These are phyloP conservation scores for Nemotelus nigrinus DNA, from an alignment of 2,888 invertebrate species.

Conservation along the genomic window DNA sequence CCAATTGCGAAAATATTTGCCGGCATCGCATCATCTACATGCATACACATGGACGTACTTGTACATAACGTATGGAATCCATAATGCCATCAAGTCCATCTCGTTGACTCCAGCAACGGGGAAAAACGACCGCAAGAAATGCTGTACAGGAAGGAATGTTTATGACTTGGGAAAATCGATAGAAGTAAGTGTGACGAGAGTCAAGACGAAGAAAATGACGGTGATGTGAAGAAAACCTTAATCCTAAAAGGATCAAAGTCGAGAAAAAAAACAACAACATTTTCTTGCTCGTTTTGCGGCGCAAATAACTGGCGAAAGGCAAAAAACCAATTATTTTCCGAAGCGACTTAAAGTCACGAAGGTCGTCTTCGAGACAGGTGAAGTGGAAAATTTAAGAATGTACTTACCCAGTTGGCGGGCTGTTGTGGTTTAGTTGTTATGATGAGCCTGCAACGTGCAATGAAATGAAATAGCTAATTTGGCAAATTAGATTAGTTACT, in stretches of 20 bases:
- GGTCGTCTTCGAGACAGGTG: slow-evolving; percentile 40
- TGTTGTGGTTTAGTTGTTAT: neutral
- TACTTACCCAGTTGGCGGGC: neutral
- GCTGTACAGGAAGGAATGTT: neutral
- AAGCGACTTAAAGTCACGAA: slow-evolving; percentile 4
- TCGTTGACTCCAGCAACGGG: neutral
- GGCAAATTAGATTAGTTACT: slow-evolving; percentile 47
- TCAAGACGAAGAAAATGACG: neutral
- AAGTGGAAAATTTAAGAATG: slow-evolving; percentile 44
- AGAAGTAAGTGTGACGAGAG: too few relatives aligned
- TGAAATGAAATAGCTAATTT: slow-evolving; percentile 45
- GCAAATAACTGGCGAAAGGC: slow-evolving; percentile 27
- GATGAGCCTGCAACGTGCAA: neutral
- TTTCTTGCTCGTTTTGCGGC: neutral
- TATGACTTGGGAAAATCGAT: neutral
- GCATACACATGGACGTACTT: neutral
- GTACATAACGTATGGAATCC: neutral
- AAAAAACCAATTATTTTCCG: slow-evolving; percentile 39
- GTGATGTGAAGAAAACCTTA: slow-evolving; percentile 18
- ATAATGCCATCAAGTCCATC: neutral
- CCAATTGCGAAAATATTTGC: slow-evolving; percentile 15
- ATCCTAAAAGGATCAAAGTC: slow-evolving; percentile 38
- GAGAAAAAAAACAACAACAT: neutral
- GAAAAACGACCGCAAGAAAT: neutral
- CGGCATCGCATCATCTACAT: neutral